These are phyloP conservation scores for Euspilapteryx auroguttella DNA, from an alignment of 2,888 invertebrate species.

Conservation along the genomic window DNA sequence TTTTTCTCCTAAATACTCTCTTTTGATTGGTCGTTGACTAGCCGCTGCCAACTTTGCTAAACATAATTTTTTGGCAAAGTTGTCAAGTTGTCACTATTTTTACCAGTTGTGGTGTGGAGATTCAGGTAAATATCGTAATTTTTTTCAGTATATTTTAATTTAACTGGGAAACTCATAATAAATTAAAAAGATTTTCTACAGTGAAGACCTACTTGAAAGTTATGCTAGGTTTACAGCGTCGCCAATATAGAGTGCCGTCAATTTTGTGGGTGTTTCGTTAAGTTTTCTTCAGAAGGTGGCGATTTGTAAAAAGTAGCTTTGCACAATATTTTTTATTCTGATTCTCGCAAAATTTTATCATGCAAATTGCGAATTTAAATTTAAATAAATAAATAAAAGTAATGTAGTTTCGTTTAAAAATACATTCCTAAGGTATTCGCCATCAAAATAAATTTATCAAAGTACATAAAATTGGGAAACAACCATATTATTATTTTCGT, in stretches of 20 bases:
- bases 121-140: constrained; percentile 50
- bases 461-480: constrained; percentile 9
- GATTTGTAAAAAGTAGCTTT: constrained; percentile 54
- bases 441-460: constrained; percentile 13
- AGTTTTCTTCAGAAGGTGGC: constrained; percentile 54
- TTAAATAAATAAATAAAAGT: constrained; percentile 5
- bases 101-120: constrained; percentile 45
- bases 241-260: constrained; percentile 11
- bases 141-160: constrained; percentile 40
- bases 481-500: constrained; percentile 26
- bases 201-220: constrained; percentile 9
- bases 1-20: constrained; percentile 25
- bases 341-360: too few relatives aligned
- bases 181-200: constrained; percentile 22
- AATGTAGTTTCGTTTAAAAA: constrained; percentile 2
- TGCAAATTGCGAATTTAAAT: background rate
- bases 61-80: constrained; percentile 35
- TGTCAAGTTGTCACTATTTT: constrained; percentile 47
- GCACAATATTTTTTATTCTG: too few relatives aligned
- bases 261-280: constrained; percentile 31
- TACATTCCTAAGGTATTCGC: constrained; percentile 8
- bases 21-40: constrained; percentile 32
- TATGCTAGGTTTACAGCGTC: background rate
- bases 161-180: constrained; percentile 32
- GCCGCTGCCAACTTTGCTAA: constrained; percentile 37